Evolutionary conservation across 2,797 vertebrate genomes (phyloP), one percentile per base, ranked within the genome.

Genomic region (Sebastes oblongus): DNA sequence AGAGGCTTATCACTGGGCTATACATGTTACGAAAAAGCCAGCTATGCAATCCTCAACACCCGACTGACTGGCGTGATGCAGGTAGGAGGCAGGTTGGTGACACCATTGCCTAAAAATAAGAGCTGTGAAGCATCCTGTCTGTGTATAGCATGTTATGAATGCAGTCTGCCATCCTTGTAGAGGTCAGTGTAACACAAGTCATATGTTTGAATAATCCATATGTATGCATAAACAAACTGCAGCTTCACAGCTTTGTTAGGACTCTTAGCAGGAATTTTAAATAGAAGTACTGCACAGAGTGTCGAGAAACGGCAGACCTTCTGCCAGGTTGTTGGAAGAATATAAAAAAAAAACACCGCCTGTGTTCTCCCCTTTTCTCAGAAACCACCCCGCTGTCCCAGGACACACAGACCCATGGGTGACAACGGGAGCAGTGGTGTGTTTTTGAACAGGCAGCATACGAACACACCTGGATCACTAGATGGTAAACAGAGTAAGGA

Each of bases 71-170:
- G 2, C 5, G 60, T 72, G 81, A 78, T 82, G 69, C 78, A 88
- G 88, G 88, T 91, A 90, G 74, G 60, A 75, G 36, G 72, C 58
- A 84, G 66, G 71, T 86, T 66, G 32, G 71, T 81, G 83, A 86
- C 60, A 52, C 12, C 52, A 58, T 42, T 9, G n/a, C 66, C 87
- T 87, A 86, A 88, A 90, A 90, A 91, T 89, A 91, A 86, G 66
- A 67, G 55, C 68, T 14, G 82, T 54, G 46, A 82, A 75, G 70
- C 71, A 66, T 78, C 78, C 69, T 34, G 42, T 46, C 54, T 13
- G 76, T 65, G 42, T 50, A 18, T 34, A 84, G 71, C 80, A 80
- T 59, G 80, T 39, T 18, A 61, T 80, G 71, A 85, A 90, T 81
- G 80, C 74, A 65, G 39, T 25, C 67, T 22, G 46, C 3, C 18